These are phyloP conservation scores for Lasioglossum vierecki DNA, from an alignment of 2,888 invertebrate genomes.

Conservation along the genomic window DNA sequence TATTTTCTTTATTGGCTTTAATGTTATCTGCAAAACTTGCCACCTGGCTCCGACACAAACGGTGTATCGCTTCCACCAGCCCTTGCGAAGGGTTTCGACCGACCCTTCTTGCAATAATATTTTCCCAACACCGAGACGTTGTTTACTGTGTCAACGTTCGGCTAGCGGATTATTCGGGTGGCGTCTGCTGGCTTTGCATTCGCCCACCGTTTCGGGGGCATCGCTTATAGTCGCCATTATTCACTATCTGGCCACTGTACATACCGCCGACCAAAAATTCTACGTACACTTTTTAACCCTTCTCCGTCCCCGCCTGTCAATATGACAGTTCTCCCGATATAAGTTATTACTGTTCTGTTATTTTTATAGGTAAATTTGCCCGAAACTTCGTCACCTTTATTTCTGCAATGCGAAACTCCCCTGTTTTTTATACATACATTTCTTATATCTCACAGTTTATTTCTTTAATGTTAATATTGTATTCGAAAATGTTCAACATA, in stretches of 20 bases:
- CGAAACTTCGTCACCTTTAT: no score
- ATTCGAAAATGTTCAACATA: no score
- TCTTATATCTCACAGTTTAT: no score
- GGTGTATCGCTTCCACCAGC: constrained; percentile 71
- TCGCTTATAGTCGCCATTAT: constrained; percentile 18
- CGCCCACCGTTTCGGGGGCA: constrained; percentile 36
- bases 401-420: no score
- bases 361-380: no score
- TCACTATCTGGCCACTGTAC: neutral
- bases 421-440: no score
- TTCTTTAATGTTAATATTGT: no score
- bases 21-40: constrained; percentile 68
- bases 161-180: constrained; percentile 63
- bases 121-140: constrained; percentile 73
- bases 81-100: constrained; percentile 49
- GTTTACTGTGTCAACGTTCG: constrained; percentile 75
- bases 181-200: constrained; percentile 41
- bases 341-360: no score
- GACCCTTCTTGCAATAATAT: constrained; percentile 77
- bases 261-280: neutral
- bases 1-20: constrained; percentile 72
- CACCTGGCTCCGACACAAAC: constrained; percentile 67
- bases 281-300: neutral
- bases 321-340: no score
- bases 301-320: no score